Conservation (phyloP, 1,140 invertebrate species). For the Pseudomyrmex flavicornis region DNA sequence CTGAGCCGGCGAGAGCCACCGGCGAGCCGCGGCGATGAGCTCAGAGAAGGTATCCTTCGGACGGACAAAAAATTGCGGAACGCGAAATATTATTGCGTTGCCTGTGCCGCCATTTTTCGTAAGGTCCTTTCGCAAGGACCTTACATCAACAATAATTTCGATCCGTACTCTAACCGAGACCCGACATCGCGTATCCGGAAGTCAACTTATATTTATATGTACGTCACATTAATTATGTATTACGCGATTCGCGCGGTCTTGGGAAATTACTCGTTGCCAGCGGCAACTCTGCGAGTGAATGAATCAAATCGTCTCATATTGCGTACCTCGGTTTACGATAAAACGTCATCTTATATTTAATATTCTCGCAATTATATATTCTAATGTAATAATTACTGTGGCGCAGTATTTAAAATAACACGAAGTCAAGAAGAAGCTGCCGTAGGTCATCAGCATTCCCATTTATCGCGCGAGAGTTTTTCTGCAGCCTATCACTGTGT, state of each 20-base stretch:
- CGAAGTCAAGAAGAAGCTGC: background rate
- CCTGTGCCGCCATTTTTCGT: constrained; percentile 43
- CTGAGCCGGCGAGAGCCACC: constrained; percentile 69
- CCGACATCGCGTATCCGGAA: constrained; percentile 29
- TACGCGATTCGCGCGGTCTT: background rate
- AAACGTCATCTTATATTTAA: background rate
- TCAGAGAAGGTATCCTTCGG: constrained; percentile 62
- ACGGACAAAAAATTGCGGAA: constrained; percentile 72
- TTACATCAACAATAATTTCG: constrained; percentile 62
- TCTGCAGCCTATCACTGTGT: background rate
- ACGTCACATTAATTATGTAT: constrained; percentile 19
- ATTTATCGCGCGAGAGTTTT: background rate
- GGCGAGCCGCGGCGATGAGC: constrained; percentile 66
- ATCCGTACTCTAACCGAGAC: background rate
- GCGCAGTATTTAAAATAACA: too few relatives aligned
- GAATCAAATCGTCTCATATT: background rate
- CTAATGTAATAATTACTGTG: too few relatives aligned
- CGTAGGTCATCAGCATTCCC: background rate
- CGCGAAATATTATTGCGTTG: constrained; percentile 71
- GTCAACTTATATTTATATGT: background rate
- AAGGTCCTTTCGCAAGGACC: background rate
- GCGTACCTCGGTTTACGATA: background rate
- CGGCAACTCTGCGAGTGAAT: background rate
- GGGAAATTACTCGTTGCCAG: background rate
- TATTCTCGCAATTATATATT: background rate